phyloP scores from a whole-genome alignment of 2,797 vertebrate genomes.

The Sebastiscus tertius region DNA sequence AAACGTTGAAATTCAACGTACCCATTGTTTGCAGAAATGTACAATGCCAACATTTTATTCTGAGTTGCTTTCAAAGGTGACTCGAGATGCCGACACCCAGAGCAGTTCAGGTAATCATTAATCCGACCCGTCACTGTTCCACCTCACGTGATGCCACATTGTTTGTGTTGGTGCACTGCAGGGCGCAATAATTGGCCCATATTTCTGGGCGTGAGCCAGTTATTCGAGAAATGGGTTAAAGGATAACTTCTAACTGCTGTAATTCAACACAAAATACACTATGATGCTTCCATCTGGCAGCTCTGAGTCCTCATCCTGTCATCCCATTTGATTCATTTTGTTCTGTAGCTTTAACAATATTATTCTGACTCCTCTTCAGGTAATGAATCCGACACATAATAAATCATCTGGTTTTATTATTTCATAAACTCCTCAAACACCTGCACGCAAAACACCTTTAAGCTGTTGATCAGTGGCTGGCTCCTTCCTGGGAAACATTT shows the following conservation, averaged over 20 bases:
- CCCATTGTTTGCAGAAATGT: background rate
- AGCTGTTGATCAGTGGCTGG: background rate
- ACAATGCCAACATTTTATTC: background rate
- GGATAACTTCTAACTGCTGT: background rate
- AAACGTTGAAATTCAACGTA: background rate
- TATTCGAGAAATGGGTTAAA: background rate
- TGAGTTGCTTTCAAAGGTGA: background rate
- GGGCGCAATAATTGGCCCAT: background rate
- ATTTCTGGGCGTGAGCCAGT: background rate
- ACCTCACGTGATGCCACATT: background rate
- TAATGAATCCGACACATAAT: background rate
- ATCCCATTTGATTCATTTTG: background rate
- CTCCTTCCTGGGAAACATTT: background rate
- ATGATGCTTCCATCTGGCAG: background rate
- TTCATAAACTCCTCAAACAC: background rate
- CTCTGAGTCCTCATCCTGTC: background rate
- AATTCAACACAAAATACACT: background rate
- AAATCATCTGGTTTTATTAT: background rate
- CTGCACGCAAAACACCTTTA: background rate
- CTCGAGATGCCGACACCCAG: background rate
- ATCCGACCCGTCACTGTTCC: background rate
- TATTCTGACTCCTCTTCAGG: background rate
- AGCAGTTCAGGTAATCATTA: constrained; percentile 1
- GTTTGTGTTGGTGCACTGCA: background rate
- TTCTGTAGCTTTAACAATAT: background rate